Evolutionary conservation across 2,888 invertebrate genomes (phyloP), one percentile per base, ranked within the genome.

Genomic region (Clepsis dumicolana): DNA sequence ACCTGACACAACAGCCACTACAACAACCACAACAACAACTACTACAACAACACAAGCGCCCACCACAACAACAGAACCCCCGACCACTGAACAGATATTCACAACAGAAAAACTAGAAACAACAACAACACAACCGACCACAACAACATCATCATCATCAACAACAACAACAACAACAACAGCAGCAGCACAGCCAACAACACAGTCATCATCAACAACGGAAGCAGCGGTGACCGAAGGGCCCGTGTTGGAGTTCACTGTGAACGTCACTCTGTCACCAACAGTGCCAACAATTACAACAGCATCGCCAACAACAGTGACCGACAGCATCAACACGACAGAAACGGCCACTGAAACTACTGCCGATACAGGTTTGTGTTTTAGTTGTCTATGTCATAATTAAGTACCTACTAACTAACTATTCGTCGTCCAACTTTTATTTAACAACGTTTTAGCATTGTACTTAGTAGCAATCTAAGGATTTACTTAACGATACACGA

Each of bases 181-280:
- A 53, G 70, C 71, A 24, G 56, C 70, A 62, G 29, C 70, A 53
- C 64, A 50, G 50, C 24, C 69, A 24, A 24, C 64, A 25, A 60
- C 71, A 54, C 68, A 66, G 21, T 57, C 69, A 24, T 38, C 69
- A 7, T 38, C 72, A n/a, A 52, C 71, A 25, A 63, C 73, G 59
- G 50, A 74, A 50, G 65, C 63, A 25, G 52, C 61, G 25, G 69
- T 70, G 7, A 64, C 70, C n/a, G 66, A 68, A 38, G 72, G 76
- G 50, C 77, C 87, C 0, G 72, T 87, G 10, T 64, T 82, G 44
- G 91, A 88, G 74, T 92, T 92, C 54, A 86, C 83, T 1, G 88
- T 92, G 0, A 91, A 91, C 27, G 88, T 91, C 1, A 92, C 92
- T 0, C 62, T 91, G 41, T 77, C 78, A 10, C 77, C 81, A 14